Base-by-base conservation (phyloP, 2,113 vertebrate species). In the Oreochromis tanganicae region DNA sequence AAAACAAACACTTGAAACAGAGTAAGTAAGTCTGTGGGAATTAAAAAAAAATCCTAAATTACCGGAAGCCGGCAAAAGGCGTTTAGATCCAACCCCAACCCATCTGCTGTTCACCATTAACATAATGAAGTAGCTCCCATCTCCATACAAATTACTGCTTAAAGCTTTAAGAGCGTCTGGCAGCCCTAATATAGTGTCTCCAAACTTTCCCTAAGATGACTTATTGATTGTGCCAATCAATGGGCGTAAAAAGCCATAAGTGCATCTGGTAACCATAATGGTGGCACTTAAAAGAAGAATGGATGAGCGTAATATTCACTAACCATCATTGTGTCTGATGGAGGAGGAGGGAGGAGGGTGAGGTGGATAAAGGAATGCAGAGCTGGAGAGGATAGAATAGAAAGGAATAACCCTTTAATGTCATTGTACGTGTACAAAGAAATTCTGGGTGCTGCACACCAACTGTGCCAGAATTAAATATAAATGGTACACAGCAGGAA, bases 191-290 rank as follows among this genome's bases (percentile, higher is more conserved):
- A 95, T 94, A 94, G 94, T 92, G 92, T 95, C 95, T 96, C 88
- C 91, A 92, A 95, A 95, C 94, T 93, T 94, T 87, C 90, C 85
- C 46, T 82, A 91, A 91, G 89, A 96, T 95, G 94, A 95, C 88
- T 82, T 95, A 97, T 96, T 94, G 96, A 97, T 97, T 92, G 91
- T 88, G 93, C 94, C 93, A 96, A 95, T 96, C 95, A 95, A 96
- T 97, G 94, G 86, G 86, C 88, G 93, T 93, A 92, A 94, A 95
- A 95, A 94, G 95, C 95, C 87, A 88, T 94, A 94, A 96, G 94
- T 95, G 96, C 94, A 93, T 94, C 92, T 95, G 93, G 89, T 96
- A 95, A 96, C 95, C 89, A 82, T 95, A 94, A 96, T 95, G 95
- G 93, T 36, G 89, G 90, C 95, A 96, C 96, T 97, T 96, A 96